phyloP scores from a whole-genome alignment of 1,140 invertebrate genomes.

The Conus betulinus region DNA sequence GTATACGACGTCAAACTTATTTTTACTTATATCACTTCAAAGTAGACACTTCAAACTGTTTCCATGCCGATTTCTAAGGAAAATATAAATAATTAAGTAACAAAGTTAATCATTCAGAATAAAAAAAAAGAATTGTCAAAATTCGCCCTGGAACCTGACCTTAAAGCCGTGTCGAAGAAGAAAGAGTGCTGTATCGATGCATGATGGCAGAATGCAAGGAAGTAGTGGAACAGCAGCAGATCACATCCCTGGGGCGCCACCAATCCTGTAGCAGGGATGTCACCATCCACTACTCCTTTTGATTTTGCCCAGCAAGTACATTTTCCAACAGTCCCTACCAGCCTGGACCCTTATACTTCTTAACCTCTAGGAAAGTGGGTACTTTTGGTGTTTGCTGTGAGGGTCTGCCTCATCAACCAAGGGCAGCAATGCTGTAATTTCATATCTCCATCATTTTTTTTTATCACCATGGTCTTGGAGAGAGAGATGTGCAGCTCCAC shows the following conservation, averaged over 20 bases:
- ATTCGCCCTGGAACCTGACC: no score
- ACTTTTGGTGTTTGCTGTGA: conserved; percentile 57
- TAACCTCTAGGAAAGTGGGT: conserved; percentile 53
- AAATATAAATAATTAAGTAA: no score
- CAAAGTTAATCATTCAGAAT: no score
- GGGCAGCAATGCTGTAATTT: conserved; percentile 58
- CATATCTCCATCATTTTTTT: conserved; percentile 54
- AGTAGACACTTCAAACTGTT: no score
- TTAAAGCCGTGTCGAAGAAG: conserved; percentile 70
- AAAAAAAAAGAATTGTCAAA: no score
- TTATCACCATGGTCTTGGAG: conserved; percentile 49
- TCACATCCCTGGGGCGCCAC: not conserved
- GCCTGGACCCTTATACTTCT: conserved; percentile 57
- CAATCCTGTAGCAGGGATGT: not conserved
- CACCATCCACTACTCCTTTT: conserved; percentile 54
- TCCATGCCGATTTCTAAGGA: no score
- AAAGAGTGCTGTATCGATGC: not conserved
- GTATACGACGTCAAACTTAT: no score
- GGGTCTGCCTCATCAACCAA: conserved; percentile 44
- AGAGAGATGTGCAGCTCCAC: conserved; percentile 45
- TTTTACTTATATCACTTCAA: no score
- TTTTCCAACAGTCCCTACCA: conserved; percentile 44
- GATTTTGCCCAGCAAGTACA: conserved; percentile 56
- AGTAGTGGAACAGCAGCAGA: not conserved
- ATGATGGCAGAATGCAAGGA: no score